Evolutionary conservation across 35 echinoderm and acorn worm species (phyloP).

Genomic region (Hemicentrotus pulcherrimus): DNA sequence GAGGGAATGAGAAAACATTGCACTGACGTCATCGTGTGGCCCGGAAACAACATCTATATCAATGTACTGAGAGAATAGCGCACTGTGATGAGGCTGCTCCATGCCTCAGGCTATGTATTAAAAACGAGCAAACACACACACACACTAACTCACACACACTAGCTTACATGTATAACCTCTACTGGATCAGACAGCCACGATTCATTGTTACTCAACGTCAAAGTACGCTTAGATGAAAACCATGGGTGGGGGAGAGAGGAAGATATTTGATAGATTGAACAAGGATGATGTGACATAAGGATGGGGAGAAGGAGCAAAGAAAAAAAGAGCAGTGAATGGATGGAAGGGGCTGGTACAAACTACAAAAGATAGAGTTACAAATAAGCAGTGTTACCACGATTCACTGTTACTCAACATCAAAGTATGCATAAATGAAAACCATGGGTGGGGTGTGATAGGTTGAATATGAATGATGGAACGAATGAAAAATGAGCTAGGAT

Average conservation of each 20-base stretch:
- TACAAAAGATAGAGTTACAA: too few species aligned
- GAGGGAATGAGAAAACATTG: not conserved
- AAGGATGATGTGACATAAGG: too few species aligned
- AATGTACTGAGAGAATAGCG: not conserved
- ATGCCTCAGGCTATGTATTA: not conserved
- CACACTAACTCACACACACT: not conserved
- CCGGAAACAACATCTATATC: constrained; percentile 12
- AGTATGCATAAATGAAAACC: too few species aligned
- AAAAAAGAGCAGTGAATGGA: too few species aligned
- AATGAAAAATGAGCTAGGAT: too few species aligned
- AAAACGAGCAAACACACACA: not conserved
- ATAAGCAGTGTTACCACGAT: too few species aligned
- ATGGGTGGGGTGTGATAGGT: too few species aligned
- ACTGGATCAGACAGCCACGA: not conserved
- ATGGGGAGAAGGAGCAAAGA: too few species aligned
- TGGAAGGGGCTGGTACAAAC: too few species aligned
- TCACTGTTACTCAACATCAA: too few species aligned
- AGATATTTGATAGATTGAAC: not conserved
- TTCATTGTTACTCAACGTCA: not conserved
- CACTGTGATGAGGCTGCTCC: not conserved
- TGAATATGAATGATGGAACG: too few species aligned
- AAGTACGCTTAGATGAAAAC: not conserved
- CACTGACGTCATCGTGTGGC: not conserved
- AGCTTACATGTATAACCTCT: not conserved
- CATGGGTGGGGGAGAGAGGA: not conserved